A percentile compares a stretch with the other conserved stretches of the same genome.
Evolutionary conservation across 2,797 vertebrate species (phyloP).

Genomic region (Nannoperca obscura): DNA sequence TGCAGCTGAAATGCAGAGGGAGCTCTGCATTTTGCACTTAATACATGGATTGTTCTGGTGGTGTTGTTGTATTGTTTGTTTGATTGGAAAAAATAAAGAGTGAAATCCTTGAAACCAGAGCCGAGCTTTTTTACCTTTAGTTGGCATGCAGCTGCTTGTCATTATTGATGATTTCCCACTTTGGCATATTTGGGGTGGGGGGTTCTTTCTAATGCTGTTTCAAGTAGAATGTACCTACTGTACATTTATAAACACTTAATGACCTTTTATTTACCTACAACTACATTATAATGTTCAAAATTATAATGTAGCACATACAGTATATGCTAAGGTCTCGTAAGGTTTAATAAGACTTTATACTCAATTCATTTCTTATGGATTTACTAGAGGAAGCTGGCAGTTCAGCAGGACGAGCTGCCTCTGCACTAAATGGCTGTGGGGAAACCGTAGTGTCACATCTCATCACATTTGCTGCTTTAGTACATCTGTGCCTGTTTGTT

Average conservation of each 20-base stretch:
- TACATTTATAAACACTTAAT: background rate
- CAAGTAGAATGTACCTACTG: conserved; percentile 5
- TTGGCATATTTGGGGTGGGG: background rate
- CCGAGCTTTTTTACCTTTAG: background rate
- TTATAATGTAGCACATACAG: background rate
- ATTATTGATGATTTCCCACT: background rate
- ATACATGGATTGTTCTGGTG: conserved; percentile 14
- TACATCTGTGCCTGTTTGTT: conserved; percentile 70
- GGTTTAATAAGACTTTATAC: background rate
- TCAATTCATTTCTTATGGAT: background rate
- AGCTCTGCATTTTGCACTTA: background rate
- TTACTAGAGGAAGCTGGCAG: background rate
- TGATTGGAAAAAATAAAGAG: background rate
- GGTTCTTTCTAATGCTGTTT: conserved; percentile 4
- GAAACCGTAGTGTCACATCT: conserved; percentile 37
- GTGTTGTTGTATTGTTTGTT: background rate
- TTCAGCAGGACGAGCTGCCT: conserved; percentile 7
- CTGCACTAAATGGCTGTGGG: background rate
- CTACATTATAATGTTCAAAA: background rate
- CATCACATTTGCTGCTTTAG: conserved; percentile 41
- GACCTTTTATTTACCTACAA: background rate
- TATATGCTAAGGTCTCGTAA: background rate
- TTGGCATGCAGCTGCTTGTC: background rate
- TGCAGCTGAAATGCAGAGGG: conserved; percentile 21
- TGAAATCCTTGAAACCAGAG: background rate